These are phyloP conservation scores for Drosophila suzukii DNA, from an alignment of 1,140 invertebrate genomes.

Conservation along the genomic window DNA sequence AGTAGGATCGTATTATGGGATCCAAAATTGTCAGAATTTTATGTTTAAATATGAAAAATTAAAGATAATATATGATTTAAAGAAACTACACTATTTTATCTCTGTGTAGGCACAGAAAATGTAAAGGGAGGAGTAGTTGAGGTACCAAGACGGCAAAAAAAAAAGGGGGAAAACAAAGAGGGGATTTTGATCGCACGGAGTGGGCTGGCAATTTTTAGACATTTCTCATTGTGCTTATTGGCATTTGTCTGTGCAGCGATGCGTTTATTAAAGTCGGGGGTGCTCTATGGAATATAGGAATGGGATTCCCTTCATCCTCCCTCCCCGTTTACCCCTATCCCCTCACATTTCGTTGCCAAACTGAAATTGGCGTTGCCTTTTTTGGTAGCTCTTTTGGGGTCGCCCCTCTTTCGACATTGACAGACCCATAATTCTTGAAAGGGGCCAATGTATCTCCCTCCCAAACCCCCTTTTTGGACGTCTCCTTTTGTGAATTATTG, in stretches of 20 bases:
- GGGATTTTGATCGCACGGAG: constrained; percentile 25
- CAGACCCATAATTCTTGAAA: constrained; percentile 64
- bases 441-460: constrained; percentile 24
- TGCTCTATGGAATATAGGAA: constrained; percentile 44
- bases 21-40: too few species aligned
- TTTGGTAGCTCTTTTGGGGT: constrained; percentile 66
- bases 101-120: neutral
- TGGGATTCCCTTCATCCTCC: constrained; percentile 12
- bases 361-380: constrained; percentile 73
- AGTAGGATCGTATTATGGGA: too few species aligned
- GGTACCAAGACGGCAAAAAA: neutral
- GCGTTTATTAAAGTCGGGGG: constrained; percentile 77
- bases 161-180: constrained; percentile 1
- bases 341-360: constrained; percentile 26
- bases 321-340: neutral
- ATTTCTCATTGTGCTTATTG: constrained; percentile 71
- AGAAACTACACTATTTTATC: neutral
- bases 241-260: constrained; percentile 70
- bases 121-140: neutral
- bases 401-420: constrained; percentile 40
- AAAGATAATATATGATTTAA: too few species aligned
- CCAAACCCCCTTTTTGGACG: constrained; percentile 15
- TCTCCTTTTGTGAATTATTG: constrained; percentile 82
- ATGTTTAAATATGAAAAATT: too few species aligned
- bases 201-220: constrained; percentile 72